Base-by-base conservation (phyloP, 2,113 vertebrate genomes). In the Petrocephalus zakoni region DNA sequence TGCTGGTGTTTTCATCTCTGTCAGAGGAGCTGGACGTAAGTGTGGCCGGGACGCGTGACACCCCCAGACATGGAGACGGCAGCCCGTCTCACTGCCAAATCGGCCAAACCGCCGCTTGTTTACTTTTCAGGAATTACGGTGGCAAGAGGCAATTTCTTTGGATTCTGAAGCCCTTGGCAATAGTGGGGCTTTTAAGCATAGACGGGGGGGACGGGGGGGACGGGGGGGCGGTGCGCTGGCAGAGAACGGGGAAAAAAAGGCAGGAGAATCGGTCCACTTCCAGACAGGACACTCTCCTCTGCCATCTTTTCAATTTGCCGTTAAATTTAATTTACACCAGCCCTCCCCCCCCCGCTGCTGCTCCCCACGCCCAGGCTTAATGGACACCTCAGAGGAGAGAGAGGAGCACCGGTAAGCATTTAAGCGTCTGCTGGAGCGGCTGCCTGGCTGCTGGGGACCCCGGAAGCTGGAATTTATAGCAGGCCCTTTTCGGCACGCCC, bases 291-390 rank as follows among this genome's bases (percentile, higher is more conserved):
- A 90, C 88, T 87, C 88, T 88, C 85, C 86, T 83, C 88, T 55
- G 89, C 90, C 88, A 90, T 91, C 88, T 91, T 91, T 90, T 91
- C 88, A 88, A 91, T 90, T 91, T 91, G 89, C 88, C 29, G 88
- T 87, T 90, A 89, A 89, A 91, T 91, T 87, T 91, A 90, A 90
- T 91, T 91, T 90, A 81, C 52, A 55, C 89, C 90, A 72, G 78
- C 82, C 81, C 88, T 56, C 81, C 90, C 52, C 53, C 87, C 90
- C 89, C 85, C 64, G 87, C 75, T 72, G 37, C 55, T 90, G 22
- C 58, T 85, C 87, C 81, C 89, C 56, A 49, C 58, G 29, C 87
- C 51, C 81, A 13, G 25, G 85, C 86, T 89, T 88, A 91, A 90
- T 89, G 90, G 87, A 90, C 78, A 61, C 78, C 88, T 84, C 89